A percentile compares a stretch with the other conserved stretches of the same genome.
phyloP scores from a whole-genome alignment of 2,888 invertebrate genomes.

The Drosophila macrospina region DNA sequence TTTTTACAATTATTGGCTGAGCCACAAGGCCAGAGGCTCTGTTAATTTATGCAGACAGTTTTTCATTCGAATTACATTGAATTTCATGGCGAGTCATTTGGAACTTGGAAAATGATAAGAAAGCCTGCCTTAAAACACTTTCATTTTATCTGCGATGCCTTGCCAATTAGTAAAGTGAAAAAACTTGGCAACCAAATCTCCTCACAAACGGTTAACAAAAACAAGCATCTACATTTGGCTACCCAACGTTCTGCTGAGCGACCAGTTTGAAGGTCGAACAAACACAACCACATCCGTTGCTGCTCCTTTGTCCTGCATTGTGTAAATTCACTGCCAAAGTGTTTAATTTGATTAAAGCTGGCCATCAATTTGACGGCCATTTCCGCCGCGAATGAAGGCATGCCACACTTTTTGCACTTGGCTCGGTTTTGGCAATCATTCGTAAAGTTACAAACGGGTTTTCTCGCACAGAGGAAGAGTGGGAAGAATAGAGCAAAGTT shows the following conservation, averaged over 20 bases:
- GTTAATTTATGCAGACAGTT: slow-evolving; percentile 53
- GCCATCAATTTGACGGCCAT: slow-evolving; percentile 51
- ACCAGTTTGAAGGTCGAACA: slow-evolving; percentile 8
- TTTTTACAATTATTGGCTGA: slow-evolving; percentile 46
- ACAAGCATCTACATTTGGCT: slow-evolving; percentile 7
- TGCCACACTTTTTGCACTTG: slow-evolving; percentile 43
- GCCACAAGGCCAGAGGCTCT: slow-evolving; percentile 40
- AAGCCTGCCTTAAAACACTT: slow-evolving; percentile 5
- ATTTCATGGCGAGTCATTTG: slow-evolving; percentile 3
- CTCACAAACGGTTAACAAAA: slow-evolving; percentile 16
- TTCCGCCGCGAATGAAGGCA: slow-evolving; percentile 47
- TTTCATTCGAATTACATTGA: slow-evolving; percentile 22
- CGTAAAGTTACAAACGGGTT: slow-evolving; percentile 13
- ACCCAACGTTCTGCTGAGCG: neutral
- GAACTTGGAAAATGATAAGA: slow-evolving; percentile 7
- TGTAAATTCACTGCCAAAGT: slow-evolving; percentile 38
- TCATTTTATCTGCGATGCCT: neutral
- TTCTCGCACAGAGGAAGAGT: too few species aligned
- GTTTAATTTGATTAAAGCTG: slow-evolving; percentile 67
- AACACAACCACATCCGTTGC: neutral
- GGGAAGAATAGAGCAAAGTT: neutral
- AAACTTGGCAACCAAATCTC: slow-evolving; percentile 44
- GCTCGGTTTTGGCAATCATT: slow-evolving; percentile 22
- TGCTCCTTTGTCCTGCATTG: slow-evolving; percentile 5
- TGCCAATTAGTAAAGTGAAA: slow-evolving; percentile 56